phyloP scores from a whole-genome alignment of 2,888 invertebrate species.

The Andricus quercusramuli region DNA sequence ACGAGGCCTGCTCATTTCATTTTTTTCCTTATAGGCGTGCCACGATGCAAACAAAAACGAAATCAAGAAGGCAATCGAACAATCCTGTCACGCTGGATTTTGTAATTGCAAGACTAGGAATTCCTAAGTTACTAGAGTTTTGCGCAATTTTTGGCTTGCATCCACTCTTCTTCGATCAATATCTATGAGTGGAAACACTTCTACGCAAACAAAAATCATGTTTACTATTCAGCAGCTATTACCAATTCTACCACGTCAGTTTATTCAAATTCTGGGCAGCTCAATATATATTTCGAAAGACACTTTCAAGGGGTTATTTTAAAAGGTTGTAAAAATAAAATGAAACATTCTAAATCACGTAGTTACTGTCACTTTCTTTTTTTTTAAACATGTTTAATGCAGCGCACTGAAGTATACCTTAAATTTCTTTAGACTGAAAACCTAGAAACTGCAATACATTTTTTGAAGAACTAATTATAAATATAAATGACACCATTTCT shows the following conservation, averaged over 20 bases:
- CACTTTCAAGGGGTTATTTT: not conserved
- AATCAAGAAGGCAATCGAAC: slow-evolving; percentile 49
- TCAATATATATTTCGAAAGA: slow-evolving; percentile 15
- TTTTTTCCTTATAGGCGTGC: not conserved
- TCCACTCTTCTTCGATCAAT: slow-evolving; percentile 56
- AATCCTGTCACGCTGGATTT: slow-evolving; percentile 69
- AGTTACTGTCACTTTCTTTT: no score
- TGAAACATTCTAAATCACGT: not conserved
- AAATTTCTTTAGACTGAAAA: no score
- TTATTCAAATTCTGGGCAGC: not conserved
- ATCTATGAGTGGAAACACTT: slow-evolving; percentile 47
- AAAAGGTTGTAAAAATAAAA: no score
- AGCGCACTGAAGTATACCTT: no score
- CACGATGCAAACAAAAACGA: not conserved
- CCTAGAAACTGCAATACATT: no score
- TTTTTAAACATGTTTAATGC: no score
- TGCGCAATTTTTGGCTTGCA: slow-evolving; percentile 61
- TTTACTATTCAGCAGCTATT: slow-evolving; percentile 30
- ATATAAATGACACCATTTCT: no score
- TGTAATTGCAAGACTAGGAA: slow-evolving; percentile 69
- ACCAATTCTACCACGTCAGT: slow-evolving; percentile 1
- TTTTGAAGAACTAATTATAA: no score
- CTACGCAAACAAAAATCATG: slow-evolving; percentile 6
- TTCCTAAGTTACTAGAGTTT: slow-evolving; percentile 65
- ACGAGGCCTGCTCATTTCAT: no score